These are phyloP conservation scores for Lutjanus erythropterus DNA, from an alignment of 2,113 vertebrate species.

Conservation along the genomic window DNA sequence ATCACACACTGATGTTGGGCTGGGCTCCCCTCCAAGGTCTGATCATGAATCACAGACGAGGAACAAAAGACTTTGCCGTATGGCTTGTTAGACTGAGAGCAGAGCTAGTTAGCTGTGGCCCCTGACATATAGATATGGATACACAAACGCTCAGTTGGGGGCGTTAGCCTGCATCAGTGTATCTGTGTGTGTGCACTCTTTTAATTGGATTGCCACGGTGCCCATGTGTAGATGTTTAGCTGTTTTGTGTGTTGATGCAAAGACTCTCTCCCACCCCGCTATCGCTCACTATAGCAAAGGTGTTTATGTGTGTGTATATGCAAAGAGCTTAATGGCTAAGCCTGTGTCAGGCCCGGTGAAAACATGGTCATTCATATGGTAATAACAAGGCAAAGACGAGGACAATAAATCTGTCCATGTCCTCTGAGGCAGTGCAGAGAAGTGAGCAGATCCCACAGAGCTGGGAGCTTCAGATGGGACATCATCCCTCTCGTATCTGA, in stretches of 20 bases:
- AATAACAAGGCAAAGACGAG: conserved; percentile 67
- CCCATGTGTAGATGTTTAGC: conserved; percentile 53
- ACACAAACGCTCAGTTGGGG: conserved; percentile 29
- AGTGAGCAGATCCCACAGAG: conserved; percentile 42
- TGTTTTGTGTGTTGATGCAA: conserved; percentile 49
- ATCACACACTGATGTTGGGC: conserved; percentile 36
- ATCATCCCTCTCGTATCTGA: conserved; percentile 30
- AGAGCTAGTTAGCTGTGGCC: conserved; percentile 38
- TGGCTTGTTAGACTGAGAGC: conserved; percentile 52
- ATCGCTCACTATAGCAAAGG: conserved; percentile 31
- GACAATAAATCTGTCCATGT: conserved; percentile 69
- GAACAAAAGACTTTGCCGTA: conserved; percentile 55
- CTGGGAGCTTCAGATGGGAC: conserved; percentile 45
- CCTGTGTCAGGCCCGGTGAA: conserved; percentile 70
- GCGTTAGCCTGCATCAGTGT: conserved; percentile 6
- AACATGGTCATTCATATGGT: conserved; percentile 78
- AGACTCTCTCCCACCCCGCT: conserved; percentile 28
- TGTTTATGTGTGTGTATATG: conserved; percentile 49
- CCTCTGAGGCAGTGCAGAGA: conserved; percentile 40
- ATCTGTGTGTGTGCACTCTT: conserved; percentile 43
- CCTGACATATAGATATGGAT: conserved; percentile 48
- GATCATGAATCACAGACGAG: conserved; percentile 49
- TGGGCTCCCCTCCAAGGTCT: conserved; percentile 37
- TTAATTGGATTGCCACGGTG: conserved; percentile 73
- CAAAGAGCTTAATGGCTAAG: conserved; percentile 71